Evolutionary conservation across 2,797 vertebrate genomes (phyloP), one percentile per base, ranked within the genome.

Genomic region (Pempheris klunzingeri): DNA sequence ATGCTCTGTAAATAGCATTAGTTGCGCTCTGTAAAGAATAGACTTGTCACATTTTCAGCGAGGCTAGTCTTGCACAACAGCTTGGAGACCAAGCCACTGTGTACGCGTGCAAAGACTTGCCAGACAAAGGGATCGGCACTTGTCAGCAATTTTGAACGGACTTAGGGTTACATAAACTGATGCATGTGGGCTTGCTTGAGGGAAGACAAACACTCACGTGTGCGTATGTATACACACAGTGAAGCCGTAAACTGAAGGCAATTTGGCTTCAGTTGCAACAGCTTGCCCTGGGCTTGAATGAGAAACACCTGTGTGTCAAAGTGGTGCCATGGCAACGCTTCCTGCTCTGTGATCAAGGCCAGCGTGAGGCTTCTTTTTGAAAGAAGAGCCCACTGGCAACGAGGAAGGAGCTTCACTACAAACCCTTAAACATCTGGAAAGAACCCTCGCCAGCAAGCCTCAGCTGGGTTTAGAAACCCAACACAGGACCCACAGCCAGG

Each of bases 1-100:
- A 88, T 93, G 92, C 87, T 90, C 86, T 58, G 86, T 88, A 93
- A 94, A 94, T 90, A 92, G 92, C 90, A 92, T 94, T 94, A 93
- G 92, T 88, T 76, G 86, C 82, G 90, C 91, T 94, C 84, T 46
- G 88, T 90, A 91, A 90, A 92, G 90, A 94, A 93, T 89, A 91
- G 91, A 93, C 91, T 90, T 94, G 90, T 92, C 91, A 93, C 84
- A 92, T 89, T 93, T 90, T 92, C 92, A 90, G 79, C 70, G 83
- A 79, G 84, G 83, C 88, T 84, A 71, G 89, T 90, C 84, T 88
- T 87, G 89, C 90, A 85, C 90, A 92, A 89, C 91, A 91, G 90
- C 91, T 93, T 89, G 88, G 88, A 90, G 87, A 87, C 78, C 88
- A 75, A 90, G 89, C 87, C 74, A 62, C 81, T 90, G 86, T 88